Evolutionary conservation across 1,140 invertebrate species (phyloP).

Genomic region (Zaprionus vittiger): DNA sequence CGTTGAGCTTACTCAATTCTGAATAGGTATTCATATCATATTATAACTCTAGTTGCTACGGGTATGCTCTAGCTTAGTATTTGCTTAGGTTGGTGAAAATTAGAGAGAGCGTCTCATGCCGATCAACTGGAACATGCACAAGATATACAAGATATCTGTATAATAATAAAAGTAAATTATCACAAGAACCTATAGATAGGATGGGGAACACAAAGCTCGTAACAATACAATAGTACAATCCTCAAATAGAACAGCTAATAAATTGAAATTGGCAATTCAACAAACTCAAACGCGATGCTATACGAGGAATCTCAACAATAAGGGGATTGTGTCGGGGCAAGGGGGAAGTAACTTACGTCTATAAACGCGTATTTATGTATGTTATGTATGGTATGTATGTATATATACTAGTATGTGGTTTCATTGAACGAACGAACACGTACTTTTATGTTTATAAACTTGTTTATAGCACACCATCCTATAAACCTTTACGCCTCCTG

Average conservation of each 20-base stretch:
- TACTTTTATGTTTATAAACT: neutral
- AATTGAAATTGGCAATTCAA: conserved; percentile 40
- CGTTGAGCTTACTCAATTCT: conserved; percentile 56
- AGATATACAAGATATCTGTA: conserved; percentile 1
- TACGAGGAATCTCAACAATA: conserved; percentile 33
- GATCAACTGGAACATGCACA: conserved; percentile 23
- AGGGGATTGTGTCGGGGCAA: conserved; percentile 7
- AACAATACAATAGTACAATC: conserved; percentile 47
- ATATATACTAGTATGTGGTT: conserved; percentile 1
- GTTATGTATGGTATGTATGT: conserved; percentile 46
- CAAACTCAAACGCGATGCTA: conserved; percentile 36
- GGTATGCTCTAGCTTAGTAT: conserved; percentile 27
- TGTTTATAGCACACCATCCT: neutral
- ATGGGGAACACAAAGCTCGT: conserved; percentile 40
- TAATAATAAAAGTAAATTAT: conserved; percentile 45
- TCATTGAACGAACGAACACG: neutral
- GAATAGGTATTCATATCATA: conserved; percentile 23
- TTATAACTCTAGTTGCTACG: conserved; percentile 14
- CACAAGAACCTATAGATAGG: conserved; percentile 52
- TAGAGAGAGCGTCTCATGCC: neutral
- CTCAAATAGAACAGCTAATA: conserved; percentile 19
- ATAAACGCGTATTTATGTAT: conserved; percentile 3
- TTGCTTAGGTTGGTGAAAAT: conserved; percentile 11
- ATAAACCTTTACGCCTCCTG: neutral
- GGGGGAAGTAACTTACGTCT: neutral